phyloP scores from a whole-genome alignment of 2,888 invertebrate genomes.

The Papilio protenor region DNA sequence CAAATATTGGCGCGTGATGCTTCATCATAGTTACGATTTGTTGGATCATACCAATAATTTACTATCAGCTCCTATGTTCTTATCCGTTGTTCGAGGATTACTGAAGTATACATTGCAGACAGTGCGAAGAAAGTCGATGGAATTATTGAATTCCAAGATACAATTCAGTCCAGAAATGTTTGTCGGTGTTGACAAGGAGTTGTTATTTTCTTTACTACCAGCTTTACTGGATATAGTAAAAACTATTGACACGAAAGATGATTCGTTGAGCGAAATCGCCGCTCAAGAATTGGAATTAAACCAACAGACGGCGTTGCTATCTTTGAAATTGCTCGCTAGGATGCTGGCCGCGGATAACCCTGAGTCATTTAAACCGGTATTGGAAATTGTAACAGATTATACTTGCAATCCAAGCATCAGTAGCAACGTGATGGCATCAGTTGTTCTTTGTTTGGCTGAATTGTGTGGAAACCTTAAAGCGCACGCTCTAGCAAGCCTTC shows the following conservation, averaged over 20 bases:
- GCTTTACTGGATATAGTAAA: slow-evolving; percentile 85
- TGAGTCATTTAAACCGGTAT: slow-evolving; percentile 87
- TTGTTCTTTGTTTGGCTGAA: slow-evolving; percentile 91
- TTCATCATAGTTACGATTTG: slow-evolving; percentile 91
- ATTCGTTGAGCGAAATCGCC: slow-evolving; percentile 59
- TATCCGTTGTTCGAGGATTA: slow-evolving; percentile 90
- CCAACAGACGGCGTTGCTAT: slow-evolving; percentile 92
- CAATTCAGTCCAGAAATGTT: slow-evolving; percentile 87
- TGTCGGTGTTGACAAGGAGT: slow-evolving; percentile 74
- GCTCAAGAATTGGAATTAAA: slow-evolving; percentile 87
- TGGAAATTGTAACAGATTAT: slow-evolving; percentile 87
- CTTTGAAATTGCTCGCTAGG: slow-evolving; percentile 92
- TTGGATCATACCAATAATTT: slow-evolving; percentile 92
- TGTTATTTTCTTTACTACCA: slow-evolving; percentile 85
- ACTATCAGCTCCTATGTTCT: slow-evolving; percentile 91
- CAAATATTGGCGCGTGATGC: slow-evolving; percentile 93
- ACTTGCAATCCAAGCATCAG: slow-evolving; percentile 79
- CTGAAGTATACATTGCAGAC: slow-evolving; percentile 88
- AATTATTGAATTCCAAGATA: slow-evolving; percentile 92
- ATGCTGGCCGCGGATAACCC: slow-evolving; percentile 87
- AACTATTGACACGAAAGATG: slow-evolving; percentile 74
- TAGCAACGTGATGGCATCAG: slow-evolving; percentile 88
- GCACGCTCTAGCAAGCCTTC: slow-evolving; percentile 89
- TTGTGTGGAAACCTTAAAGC: slow-evolving; percentile 90
- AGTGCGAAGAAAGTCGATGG: slow-evolving; percentile 92